A percentile compares a stretch with the other conserved stretches of the same genome.
Evolutionary conservation across 2,888 invertebrate species (phyloP).

Genomic region (Morpho helenor): DNA sequence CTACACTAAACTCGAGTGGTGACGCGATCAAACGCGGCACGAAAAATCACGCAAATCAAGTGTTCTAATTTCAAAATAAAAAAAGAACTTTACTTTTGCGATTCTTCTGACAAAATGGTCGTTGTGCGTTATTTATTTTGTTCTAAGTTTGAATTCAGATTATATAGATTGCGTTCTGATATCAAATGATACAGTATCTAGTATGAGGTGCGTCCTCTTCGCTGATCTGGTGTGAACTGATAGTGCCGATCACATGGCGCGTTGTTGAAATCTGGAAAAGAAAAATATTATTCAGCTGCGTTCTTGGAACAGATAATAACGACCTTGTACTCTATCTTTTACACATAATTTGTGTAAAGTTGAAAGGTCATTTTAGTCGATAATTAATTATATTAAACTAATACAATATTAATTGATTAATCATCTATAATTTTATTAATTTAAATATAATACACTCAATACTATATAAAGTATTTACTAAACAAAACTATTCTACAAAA

Average conservation of each 20-base stretch:
- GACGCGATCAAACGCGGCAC: conserved; percentile 19
- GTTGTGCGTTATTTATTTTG: background rate
- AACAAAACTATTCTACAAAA: too few species aligned
- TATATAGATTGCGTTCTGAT: background rate
- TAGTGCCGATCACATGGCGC: conserved; percentile 63
- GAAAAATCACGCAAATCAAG: background rate
- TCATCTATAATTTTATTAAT: too few species aligned
- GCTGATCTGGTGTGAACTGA: conserved; percentile 51
- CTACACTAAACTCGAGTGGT: conserved; percentile 34
- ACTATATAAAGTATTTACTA: too few species aligned
- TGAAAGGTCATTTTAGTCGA: background rate
- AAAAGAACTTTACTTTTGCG: conserved; percentile 5
- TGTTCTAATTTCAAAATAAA: background rate
- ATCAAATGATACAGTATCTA: background rate
- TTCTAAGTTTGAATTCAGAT: background rate
- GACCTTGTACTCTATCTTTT: conserved; percentile 9
- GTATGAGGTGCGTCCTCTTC: conserved; percentile 20
- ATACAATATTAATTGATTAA: too few species aligned
- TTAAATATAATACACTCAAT: too few species aligned
- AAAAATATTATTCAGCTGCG: conserved; percentile 35
- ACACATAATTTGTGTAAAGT: background rate
- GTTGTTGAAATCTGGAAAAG: conserved; percentile 61
- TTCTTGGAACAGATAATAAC: conserved; percentile 30
- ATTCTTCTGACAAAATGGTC: conserved; percentile 4
- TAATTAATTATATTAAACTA: background rate